Evolutionary conservation across 1,140 invertebrate species (phyloP), one percentile per base, ranked within the genome.

Genomic region (Drosophila santomea): DNA sequence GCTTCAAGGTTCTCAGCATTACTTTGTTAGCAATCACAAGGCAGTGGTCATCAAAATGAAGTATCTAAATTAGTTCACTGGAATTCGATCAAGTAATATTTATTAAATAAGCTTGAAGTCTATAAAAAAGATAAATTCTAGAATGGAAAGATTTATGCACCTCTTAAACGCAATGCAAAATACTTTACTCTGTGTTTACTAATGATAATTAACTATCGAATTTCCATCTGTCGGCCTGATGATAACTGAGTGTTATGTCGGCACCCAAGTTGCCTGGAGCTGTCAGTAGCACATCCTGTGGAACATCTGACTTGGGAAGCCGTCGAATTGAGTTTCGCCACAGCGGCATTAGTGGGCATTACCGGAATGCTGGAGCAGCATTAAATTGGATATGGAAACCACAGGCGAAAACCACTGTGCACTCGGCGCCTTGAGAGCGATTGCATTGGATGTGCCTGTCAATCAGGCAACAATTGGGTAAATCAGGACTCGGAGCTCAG

Each of bases 401-500:
- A 35, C 66, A 68, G 23, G 11, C 17, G 14, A 55, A 35, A 59
- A 56, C 48, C 72, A 76, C 47, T 35, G 54, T 74, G 55, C 59
- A 10, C 8, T 17, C n/a, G 28, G n/a, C 15, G 48, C n/a, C 48
- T 51, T 17, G 6, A 14, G 8, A 51, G 48, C 25, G n/a, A 44
- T 47, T 64, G 59, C 44, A 64, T 23, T 50, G 44, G 63, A 64
- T 64, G 35, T 50, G 60, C 36, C 67, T 47, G 67, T 71, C 67
- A 71, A 71, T 71, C 67, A 71, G 64, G 43, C 51, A 69, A 71
- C 63, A 71, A 71, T 71, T 69, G 64, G 67, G 64, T 50, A 71
- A 71, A 71, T 71, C 67, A 71, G 50, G 47, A 50, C 51, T 11
- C 11, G 17, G 43, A 4, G 7, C 8, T 20, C 14, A 12, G 11